phyloP scores from a whole-genome alignment of 2,113 vertebrate species.

The Cheirogaleus medius region DNA sequence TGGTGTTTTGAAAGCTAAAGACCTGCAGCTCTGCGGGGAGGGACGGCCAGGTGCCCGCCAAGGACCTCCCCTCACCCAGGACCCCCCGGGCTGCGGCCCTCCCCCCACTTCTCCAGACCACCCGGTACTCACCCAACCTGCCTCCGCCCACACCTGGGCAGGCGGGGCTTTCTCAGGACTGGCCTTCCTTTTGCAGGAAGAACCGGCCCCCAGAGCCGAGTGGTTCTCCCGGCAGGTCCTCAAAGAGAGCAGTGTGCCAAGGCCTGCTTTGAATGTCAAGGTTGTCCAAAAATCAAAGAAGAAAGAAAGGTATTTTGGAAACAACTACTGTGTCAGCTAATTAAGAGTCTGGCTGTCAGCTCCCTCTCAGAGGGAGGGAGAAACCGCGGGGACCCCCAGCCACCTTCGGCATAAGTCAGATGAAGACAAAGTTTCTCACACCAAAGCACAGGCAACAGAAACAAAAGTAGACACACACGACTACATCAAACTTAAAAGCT shows the following conservation, averaged over 20 bases:
- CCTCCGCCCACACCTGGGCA: neutral
- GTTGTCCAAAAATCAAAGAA: slow-evolving; percentile 62
- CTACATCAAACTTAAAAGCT: neutral
- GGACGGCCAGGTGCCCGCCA: slow-evolving; percentile 2
- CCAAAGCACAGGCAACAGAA: neutral
- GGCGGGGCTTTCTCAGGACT: neutral
- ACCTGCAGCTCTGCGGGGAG: neutral
- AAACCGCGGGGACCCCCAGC: neutral
- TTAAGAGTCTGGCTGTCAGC: slow-evolving; percentile 61
- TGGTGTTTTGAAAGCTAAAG: slow-evolving; percentile 34
- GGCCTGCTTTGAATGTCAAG: slow-evolving; percentile 28
- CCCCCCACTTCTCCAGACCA: slow-evolving; percentile 52
- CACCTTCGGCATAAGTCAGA: neutral
- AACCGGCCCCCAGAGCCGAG: neutral
- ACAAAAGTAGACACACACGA: too few species aligned
- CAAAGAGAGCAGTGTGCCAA: neutral
- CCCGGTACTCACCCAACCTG: slow-evolving; percentile 52
- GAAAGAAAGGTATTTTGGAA: slow-evolving; percentile 67
- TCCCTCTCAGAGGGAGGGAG: neutral
- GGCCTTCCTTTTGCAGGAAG: neutral
- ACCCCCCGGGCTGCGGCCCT: neutral
- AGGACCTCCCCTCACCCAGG: neutral
- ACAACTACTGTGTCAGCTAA: slow-evolving; percentile 65
- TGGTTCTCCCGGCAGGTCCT: neutral
- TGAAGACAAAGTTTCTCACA: neutral